phyloP scores from a whole-genome alignment of 2,113 vertebrate genomes.

The Syrrhaptes paradoxus region DNA sequence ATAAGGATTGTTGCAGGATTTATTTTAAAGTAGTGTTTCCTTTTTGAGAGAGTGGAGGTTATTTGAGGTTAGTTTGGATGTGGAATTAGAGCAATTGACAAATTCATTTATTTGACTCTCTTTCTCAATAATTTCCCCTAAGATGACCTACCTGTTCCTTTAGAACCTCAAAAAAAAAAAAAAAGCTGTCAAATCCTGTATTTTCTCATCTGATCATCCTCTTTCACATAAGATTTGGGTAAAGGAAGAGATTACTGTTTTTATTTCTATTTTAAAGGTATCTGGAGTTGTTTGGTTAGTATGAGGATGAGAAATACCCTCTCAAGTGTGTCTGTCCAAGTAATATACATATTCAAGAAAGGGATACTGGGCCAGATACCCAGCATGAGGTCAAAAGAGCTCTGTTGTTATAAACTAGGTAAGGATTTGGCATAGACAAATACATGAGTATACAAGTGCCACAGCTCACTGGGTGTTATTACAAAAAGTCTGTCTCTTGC shows the following conservation, averaged over 20 bases:
- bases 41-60: not conserved
- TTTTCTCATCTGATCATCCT: not conserved
- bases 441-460: conserved; percentile 1
- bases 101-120: not conserved
- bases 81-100: not conserved
- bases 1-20: not conserved
- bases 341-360: conserved; percentile 27
- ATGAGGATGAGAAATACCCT: not conserved
- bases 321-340: not conserved
- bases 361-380: conserved; percentile 1
- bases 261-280: not conserved
- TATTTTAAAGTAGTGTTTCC: not conserved
- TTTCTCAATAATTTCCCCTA: not conserved
- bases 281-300: not conserved
- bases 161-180: not conserved
- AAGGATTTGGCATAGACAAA: conserved; percentile 43
- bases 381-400: conserved; percentile 30
- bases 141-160: not conserved
- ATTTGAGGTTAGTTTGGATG: not conserved
- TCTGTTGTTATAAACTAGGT: conserved; percentile 33
- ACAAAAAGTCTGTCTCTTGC: conserved; percentile 61
- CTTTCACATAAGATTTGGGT: not conserved
- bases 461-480: conserved; percentile 43
- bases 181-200: not conserved
- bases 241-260: not conserved